Conservation (phyloP, 1,140 invertebrate genomes). For the Dolichoris vasculosae region DNA sequence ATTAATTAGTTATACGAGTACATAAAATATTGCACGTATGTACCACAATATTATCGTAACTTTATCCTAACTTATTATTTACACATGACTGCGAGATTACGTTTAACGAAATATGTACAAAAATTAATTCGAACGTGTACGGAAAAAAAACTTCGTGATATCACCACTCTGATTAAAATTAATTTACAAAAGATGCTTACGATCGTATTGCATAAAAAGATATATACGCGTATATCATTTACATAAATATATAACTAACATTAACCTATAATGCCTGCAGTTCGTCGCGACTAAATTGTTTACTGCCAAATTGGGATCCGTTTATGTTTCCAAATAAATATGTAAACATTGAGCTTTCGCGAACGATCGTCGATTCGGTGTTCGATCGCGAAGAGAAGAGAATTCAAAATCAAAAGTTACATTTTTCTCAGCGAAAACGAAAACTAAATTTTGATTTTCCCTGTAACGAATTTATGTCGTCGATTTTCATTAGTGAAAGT, state of each 20-base stretch:
- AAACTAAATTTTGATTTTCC: too few relatives aligned
- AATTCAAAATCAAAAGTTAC: background rate
- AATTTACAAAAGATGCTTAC: slow-evolving; percentile 46
- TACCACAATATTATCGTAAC: slow-evolving; percentile 14
- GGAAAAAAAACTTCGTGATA: slow-evolving; percentile 4
- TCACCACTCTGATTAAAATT: slow-evolving; percentile 24
- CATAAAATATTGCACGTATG: slow-evolving; percentile 38
- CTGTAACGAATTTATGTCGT: too few relatives aligned
- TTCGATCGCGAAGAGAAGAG: background rate
- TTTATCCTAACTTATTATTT: slow-evolving; percentile 47
- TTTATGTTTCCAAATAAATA: background rate
- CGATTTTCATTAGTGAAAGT: too few relatives aligned
- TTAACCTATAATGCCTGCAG: slow-evolving; percentile 50
- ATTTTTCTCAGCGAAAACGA: too few relatives aligned
- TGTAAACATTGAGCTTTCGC: background rate
- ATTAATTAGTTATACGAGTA: slow-evolving; percentile 33
- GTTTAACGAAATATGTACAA: slow-evolving; percentile 47
- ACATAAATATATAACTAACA: slow-evolving; percentile 39
- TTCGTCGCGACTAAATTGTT: slow-evolving; percentile 44
- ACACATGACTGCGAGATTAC: slow-evolving; percentile 47
- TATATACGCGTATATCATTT: slow-evolving; percentile 31
- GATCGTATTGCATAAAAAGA: slow-evolving; percentile 16
- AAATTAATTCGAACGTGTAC: slow-evolving; percentile 34
- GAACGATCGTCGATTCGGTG: background rate
- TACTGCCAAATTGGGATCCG: background rate